phyloP scores from a whole-genome alignment of 2,888 invertebrate genomes.

The Drosophila colorata region DNA sequence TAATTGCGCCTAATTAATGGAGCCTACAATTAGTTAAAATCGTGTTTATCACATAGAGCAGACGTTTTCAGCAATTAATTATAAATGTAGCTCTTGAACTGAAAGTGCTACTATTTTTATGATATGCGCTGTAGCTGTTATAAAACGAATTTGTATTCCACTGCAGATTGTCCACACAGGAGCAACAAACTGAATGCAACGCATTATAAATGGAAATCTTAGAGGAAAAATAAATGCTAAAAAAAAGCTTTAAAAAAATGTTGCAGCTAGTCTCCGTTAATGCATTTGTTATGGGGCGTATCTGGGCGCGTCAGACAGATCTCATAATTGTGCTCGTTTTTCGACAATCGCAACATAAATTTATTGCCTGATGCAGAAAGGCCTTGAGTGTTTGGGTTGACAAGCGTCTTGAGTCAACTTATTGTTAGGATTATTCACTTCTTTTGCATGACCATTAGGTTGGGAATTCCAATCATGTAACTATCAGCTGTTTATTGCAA shows the following conservation, averaged over 20 bases:
- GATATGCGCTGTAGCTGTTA: conserved; percentile 22
- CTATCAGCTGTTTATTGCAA: background rate
- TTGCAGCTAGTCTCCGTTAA: conserved; percentile 5
- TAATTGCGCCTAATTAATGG: conserved; percentile 64
- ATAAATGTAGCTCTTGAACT: background rate
- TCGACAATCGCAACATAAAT: conserved; percentile 31
- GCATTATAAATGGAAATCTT: conserved; percentile 20
- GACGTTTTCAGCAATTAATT: conserved; percentile 21
- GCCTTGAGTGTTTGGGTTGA: conserved; percentile 20
- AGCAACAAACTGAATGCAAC: conserved; percentile 24
- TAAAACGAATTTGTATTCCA: conserved; percentile 5
- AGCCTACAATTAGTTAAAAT: conserved; percentile 54
- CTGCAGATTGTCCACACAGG: conserved; percentile 17
- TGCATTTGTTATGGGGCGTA: conserved; percentile 37
- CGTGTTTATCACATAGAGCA: background rate
- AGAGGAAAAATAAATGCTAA: background rate
- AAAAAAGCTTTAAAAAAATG: background rate
- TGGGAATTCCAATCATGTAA: background rate
- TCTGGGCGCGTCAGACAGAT: conserved; percentile 49
- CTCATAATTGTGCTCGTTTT: conserved; percentile 47
- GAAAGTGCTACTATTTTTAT: conserved; percentile 27
- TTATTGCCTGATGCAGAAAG: conserved; percentile 27
- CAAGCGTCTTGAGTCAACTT: background rate
- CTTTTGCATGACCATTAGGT: conserved; percentile 1
- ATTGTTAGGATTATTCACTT: conserved; percentile 7